A percentile compares a stretch with the other conserved stretches of the same genome.
Conservation (phyloP, 2,113 vertebrate genomes). For the Cynopterus brachyotis region DNA sequence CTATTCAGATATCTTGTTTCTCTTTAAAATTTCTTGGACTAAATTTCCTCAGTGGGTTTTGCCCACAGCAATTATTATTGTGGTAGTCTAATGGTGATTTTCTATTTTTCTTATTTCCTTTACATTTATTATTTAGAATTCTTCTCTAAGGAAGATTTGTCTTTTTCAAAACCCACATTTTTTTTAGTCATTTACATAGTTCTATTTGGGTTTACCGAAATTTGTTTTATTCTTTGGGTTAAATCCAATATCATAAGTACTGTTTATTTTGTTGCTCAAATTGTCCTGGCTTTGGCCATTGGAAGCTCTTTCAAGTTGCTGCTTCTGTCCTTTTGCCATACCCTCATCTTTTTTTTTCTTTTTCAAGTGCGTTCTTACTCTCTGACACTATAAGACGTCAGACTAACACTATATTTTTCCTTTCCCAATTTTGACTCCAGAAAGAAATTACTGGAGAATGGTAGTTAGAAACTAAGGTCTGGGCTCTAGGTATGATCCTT, state of each 20-base stretch:
- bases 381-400: not conserved
- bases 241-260: not conserved
- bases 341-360: not conserved
- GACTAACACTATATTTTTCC: not conserved
- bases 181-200: not conserved
- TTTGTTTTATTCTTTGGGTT: not conserved
- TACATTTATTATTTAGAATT: not conserved
- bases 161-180: not conserved
- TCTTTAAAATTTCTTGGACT: not conserved
- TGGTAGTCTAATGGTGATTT: not conserved
- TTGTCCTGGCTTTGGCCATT: not conserved
- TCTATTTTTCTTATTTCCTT: not conserved
- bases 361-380: not conserved
- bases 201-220: not conserved
- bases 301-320: not conserved
- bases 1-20: not conserved
- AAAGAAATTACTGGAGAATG: not conserved
- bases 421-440: not conserved
- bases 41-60: not conserved
- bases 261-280: not conserved
- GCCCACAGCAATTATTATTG: not conserved
- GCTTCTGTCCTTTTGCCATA: not conserved
- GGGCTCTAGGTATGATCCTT: not conserved
- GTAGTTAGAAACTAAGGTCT: slow-evolving; percentile 4
- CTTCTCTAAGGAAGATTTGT: not conserved